Evolutionary conservation across 2,113 vertebrate species (phyloP).

Genomic region (Leucoraja erinaceus): DNA sequence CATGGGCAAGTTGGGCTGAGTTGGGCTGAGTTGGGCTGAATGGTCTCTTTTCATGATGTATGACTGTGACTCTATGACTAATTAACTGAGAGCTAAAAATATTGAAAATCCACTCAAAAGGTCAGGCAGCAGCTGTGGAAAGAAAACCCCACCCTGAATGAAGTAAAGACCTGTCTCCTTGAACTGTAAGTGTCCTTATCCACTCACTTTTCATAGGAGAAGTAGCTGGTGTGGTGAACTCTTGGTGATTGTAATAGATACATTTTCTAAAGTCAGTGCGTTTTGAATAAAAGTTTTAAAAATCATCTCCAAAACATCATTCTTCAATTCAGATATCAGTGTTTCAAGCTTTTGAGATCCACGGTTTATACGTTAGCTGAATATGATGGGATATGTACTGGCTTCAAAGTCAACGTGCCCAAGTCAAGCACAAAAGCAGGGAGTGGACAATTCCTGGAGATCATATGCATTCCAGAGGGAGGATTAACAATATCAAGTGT

Average conservation of each 20-base stretch:
- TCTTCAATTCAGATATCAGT: not conserved
- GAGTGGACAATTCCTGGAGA: not conserved
- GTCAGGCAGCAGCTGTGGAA: too few species aligned
- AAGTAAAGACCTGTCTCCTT: not conserved
- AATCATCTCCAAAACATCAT: not conserved
- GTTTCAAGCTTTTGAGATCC: not conserved
- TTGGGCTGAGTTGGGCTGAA: too few species aligned
- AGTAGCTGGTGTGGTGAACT: not conserved
- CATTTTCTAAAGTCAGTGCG: not conserved
- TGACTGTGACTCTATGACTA: too few species aligned
- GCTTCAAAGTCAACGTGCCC: not conserved
- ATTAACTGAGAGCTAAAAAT: too few species aligned
- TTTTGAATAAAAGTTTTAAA: not conserved
- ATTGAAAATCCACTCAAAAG: too few species aligned
- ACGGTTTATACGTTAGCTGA: not conserved
- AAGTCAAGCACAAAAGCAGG: not conserved
- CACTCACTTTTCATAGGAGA: not conserved
- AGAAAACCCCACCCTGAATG: not conserved
- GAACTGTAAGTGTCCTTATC: not conserved
- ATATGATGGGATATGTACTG: not conserved
- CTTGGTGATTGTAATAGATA: not conserved
- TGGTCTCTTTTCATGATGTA: too few species aligned
- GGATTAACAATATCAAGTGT: not conserved
- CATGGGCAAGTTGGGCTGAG: too few species aligned
- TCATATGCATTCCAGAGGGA: not conserved